Conservation (phyloP, 2,888 invertebrate species). For the Aradus depressus region DNA sequence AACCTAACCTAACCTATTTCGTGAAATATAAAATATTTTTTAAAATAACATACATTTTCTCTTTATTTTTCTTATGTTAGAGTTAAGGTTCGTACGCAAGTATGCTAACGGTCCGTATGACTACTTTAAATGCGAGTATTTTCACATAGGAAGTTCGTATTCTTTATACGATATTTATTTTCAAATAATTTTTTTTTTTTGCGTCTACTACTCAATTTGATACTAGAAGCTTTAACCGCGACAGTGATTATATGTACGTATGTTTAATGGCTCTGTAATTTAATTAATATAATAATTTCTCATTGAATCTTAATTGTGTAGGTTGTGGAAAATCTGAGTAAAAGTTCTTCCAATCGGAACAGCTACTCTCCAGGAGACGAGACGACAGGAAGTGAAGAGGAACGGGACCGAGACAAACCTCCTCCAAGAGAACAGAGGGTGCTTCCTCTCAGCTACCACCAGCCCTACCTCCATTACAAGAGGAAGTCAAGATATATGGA, state of each 20-base stretch:
- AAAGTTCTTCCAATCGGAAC: conserved; percentile 16
- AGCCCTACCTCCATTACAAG: conserved; percentile 27
- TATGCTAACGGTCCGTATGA: no score
- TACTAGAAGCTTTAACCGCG: background rate
- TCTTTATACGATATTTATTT: background rate
- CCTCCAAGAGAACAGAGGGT: no score
- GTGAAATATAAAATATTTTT: no score
- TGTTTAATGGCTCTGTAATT: background rate
- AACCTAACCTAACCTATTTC: no score
- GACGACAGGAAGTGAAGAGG: conserved; percentile 18
- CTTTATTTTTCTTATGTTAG: no score
- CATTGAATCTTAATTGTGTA: conserved; percentile 1
- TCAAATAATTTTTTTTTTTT: background rate
- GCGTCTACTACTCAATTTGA: background rate
- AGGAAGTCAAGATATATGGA: conserved; percentile 31
- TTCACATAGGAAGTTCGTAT: no score
- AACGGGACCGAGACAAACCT: conserved; percentile 8
- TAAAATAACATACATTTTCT: no score
- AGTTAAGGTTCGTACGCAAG: no score
- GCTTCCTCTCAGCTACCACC: conserved; percentile 18
- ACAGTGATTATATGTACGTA: background rate
- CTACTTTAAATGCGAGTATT: no score
- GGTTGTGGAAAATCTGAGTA: conserved; percentile 24
- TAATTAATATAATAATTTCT: background rate
- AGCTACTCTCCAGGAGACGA: conserved; percentile 19